A percentile compares a stretch with the other conserved stretches of the same genome.
phyloP scores from a whole-genome alignment of 2,888 invertebrate genomes.

The Ecdyonurus torrentis region DNA sequence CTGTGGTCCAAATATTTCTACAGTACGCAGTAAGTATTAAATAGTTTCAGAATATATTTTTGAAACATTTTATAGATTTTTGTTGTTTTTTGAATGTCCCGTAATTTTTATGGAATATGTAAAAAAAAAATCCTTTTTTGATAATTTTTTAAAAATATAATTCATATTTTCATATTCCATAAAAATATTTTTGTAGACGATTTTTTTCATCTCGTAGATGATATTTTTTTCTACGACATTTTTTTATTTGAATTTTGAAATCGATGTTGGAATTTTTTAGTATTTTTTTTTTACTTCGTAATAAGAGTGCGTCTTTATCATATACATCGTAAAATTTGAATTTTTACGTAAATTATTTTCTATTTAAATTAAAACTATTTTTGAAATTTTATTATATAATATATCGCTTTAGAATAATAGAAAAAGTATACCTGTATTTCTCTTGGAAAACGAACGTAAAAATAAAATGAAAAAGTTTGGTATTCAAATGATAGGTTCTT shows the following conservation, averaged over 20 bases:
- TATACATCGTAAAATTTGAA: no score
- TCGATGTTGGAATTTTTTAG: neutral
- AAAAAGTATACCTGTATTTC: no score
- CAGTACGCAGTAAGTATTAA: neutral
- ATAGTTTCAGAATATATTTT: neutral
- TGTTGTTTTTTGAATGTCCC: neutral
- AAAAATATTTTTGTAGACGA: neutral
- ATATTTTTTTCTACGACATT: neutral
- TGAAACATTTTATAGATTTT: constrained; percentile 1
- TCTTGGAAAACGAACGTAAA: no score
- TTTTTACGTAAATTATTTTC: no score
- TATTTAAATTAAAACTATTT: no score
- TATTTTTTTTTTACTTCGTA: neutral
- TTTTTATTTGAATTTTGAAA: neutral
- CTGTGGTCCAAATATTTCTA: neutral
- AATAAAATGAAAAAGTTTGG: no score
- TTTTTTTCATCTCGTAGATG: neutral
- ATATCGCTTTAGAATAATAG: no score
- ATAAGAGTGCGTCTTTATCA: no score
- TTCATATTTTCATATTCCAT: neutral
- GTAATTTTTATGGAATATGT: neutral
- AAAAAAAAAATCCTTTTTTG: neutral
- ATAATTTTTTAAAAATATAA: neutral
- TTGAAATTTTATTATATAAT: no score
- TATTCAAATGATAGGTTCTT: no score